Base-by-base conservation (phyloP, 2,888 invertebrate genomes). In the Junonia oenone region DNA sequence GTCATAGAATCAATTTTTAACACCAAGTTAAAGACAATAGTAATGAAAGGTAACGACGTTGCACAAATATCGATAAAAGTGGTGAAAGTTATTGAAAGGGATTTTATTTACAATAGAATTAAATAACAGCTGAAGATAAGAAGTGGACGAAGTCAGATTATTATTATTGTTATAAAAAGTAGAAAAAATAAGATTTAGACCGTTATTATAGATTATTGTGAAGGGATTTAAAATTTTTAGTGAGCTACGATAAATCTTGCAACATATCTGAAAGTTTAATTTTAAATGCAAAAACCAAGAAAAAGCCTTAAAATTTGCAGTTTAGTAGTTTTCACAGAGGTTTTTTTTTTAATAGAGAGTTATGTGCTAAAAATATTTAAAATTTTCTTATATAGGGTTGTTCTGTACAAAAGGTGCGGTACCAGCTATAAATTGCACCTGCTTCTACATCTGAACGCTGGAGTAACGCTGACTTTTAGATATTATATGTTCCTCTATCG, bases 61-160 rank as follows among this genome's bases (percentile, higher is more conserved):
- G 14, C 9, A 40, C 17, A 45, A 26, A 13, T 47, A 9, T 14
- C 50, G 26, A 29, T 63, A 66, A 66, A 68, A 68, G 56, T 56
- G 62, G 72, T 70, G 74, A 77, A 76, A 75, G 75, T 70, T 61
- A 61, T 68, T 65, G 70, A 68, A 72, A 74, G 72, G 62, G 55
- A 60, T 59, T 53, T 51, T 63, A 61, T 63, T 58, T 55, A 52
- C 59, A 64, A 65, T 50, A 37, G 53, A 50, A 47, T 40, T 27
- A 29, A 51, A 50, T 48, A 56, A 54, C 40, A 14, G 31, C 33
- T 49, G 14, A 31, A 56, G 37, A 51, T 40, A 9, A 29, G 15
- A 40, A 2, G 14, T 49, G 31, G 19, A 40, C 37, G 9, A 17
- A 15, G 15, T 9, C 2, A 11, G 17, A 40, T 17, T 17, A 38